phyloP scores from a whole-genome alignment of 2,888 invertebrate species.

The Chironomus tentans region DNA sequence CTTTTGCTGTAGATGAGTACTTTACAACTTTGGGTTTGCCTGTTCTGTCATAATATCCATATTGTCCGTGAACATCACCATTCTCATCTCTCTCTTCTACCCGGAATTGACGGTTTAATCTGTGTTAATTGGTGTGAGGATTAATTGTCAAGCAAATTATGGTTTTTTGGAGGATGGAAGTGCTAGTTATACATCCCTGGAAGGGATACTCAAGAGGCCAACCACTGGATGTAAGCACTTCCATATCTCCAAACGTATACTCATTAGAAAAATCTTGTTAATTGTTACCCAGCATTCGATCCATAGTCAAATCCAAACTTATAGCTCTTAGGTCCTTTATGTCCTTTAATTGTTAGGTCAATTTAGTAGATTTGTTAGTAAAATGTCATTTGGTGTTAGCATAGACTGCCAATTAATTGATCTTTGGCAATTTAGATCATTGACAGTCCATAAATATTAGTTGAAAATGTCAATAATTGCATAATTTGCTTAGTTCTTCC shows the following conservation, averaged over 20 bases:
- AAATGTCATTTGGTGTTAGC: neutral
- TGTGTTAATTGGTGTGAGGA: slow-evolving; percentile 37
- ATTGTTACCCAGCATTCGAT: slow-evolving; percentile 52
- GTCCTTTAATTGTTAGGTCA: slow-evolving; percentile 1
- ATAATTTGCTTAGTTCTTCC: no score
- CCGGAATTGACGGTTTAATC: slow-evolving; percentile 70
- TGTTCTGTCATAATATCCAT: slow-evolving; percentile 66
- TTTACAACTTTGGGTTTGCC: slow-evolving; percentile 69
- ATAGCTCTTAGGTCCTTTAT: slow-evolving; percentile 71
- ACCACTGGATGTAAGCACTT: no score
- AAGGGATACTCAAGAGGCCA: no score
- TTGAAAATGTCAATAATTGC: no score
- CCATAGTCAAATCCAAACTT: slow-evolving; percentile 80
- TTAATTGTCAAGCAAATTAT: slow-evolving; percentile 7
- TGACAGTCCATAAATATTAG: no score
- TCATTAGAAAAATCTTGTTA: neutral
- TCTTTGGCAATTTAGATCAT: no score
- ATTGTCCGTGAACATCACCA: slow-evolving; percentile 68
- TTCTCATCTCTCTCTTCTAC: slow-evolving; percentile 68
- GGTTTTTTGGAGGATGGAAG: slow-evolving; percentile 27
- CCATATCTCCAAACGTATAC: no score
- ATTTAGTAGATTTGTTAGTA: neutral
- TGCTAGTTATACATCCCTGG: neutral
- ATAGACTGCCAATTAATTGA: no score
- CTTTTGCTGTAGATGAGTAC: slow-evolving; percentile 62